Evolutionary conservation across 2,113 vertebrate species (phyloP).

Genomic region (Eptesicus fuscus): DNA sequence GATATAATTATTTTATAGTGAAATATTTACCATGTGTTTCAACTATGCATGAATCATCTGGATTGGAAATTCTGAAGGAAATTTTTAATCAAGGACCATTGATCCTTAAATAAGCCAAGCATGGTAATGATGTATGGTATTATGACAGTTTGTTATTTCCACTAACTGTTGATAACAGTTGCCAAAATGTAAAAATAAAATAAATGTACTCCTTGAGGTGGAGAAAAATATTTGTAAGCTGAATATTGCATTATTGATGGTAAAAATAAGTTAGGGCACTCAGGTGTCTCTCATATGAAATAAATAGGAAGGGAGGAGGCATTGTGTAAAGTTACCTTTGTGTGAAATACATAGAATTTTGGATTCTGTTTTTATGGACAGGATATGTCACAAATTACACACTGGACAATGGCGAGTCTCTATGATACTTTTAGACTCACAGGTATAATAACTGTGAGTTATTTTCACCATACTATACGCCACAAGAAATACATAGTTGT

Average conservation of each 20-base stretch:
- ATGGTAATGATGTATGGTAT: not conserved
- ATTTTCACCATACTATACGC: not conserved
- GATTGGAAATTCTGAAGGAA: conserved; percentile 57
- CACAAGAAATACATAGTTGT: not conserved
- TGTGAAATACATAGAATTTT: not conserved
- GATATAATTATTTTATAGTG: conserved; percentile 37
- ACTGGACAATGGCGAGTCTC: not conserved
- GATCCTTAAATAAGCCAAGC: conserved; percentile 45
- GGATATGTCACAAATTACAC: not conserved
- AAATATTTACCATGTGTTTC: not conserved
- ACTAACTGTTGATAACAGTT: conserved; percentile 10
- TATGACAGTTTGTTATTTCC: conserved; percentile 17
- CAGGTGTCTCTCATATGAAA: not conserved
- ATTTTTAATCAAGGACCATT: conserved; percentile 32
- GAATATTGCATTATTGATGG: conserved; percentile 66
- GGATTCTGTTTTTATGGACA: not conserved
- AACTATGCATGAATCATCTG: not conserved
- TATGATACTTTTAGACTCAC: not conserved
- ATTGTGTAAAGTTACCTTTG: not conserved
- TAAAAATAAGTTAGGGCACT: conserved; percentile 63
- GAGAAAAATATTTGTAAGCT: conserved; percentile 50
- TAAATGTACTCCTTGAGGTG: conserved; percentile 5
- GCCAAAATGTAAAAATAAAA: not conserved
- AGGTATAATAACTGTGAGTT: not conserved
- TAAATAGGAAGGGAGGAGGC: not conserved